A percentile compares a stretch with the other conserved stretches of the same genome.
These are phyloP conservation scores for Lasioglossum pauxillum DNA, from an alignment of 2,888 invertebrate genomes.

Conservation along the genomic window DNA sequence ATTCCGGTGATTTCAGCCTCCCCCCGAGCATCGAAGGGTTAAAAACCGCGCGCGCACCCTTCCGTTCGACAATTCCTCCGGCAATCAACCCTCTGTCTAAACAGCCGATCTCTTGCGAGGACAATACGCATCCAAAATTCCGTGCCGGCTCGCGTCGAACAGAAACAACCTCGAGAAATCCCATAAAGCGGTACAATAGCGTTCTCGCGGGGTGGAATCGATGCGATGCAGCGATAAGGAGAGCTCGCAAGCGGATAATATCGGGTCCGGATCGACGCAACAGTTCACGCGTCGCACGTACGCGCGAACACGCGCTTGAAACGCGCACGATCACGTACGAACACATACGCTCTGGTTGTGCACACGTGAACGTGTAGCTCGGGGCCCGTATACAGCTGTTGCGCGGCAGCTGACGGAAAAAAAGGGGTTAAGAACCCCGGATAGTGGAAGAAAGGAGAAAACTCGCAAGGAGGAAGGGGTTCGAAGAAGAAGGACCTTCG, in stretches of 20 bases:
- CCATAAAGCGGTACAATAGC: constrained; percentile 49
- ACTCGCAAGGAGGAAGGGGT: constrained; percentile 61
- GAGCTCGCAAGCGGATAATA: constrained; percentile 55
- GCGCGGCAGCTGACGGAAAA: constrained; percentile 82
- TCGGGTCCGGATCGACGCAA: constrained; percentile 46
- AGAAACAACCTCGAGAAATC: constrained; percentile 54
- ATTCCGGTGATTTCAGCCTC: background rate
- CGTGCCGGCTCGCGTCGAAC: background rate
- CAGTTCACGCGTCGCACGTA: constrained; percentile 51
- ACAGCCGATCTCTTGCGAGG: background rate
- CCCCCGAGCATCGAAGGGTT: background rate
- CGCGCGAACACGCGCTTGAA: background rate
- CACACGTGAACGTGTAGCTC: constrained; percentile 23
- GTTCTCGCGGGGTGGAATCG: constrained; percentile 51
- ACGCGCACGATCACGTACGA: background rate
- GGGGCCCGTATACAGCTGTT: constrained; percentile 79
- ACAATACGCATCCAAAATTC: constrained; percentile 3
- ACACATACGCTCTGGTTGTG: background rate
- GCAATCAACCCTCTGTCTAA: constrained; percentile 22
- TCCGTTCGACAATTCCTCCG: background rate
- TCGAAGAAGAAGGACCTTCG: constrained; percentile 57
- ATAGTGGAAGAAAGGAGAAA: constrained; percentile 64
- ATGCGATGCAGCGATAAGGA: constrained; percentile 54
- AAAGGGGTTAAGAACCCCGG: constrained; percentile 83
- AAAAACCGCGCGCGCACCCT: background rate